Evolutionary conservation across 2,888 invertebrate genomes (phyloP), one percentile per base, ranked within the genome.

Genomic region (Hedychridium roseum): DNA sequence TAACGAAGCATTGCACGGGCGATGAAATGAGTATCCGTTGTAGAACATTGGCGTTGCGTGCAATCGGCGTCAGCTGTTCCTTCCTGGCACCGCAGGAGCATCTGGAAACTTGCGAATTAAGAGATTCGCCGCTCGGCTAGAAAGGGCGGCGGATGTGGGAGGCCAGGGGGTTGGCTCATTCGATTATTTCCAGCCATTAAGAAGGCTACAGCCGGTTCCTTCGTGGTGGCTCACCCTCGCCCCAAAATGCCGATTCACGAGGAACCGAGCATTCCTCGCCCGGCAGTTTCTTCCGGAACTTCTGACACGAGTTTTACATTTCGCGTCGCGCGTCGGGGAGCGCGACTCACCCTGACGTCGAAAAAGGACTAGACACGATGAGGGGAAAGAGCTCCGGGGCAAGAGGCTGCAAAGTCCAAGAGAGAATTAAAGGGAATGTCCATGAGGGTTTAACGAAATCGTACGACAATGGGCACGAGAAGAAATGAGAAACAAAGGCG

Each of bases 301-400:
- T 71, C 66, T 67, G 65, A 74, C 73, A 73, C 68, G 71, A 64
- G 66, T 74, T 74, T 74, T 73, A 73, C 74, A 74, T 74, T 74
- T 70, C 65, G 54, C 36, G 30, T 55, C 57, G 45, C 38, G 7
- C n/a, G 15, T 18, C 21, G 20, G 15, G 28, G 26, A 37, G 41
- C 50, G 38, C 42, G 43, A 23, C 5, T 6, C 23, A 23, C 9
- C 5, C 23, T 5, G 9, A 9, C 5, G 23, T 28, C 30, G 30
- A n/a, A 20, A 18, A 16, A 38, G 38, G 23, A 23, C 35, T 54
- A 58, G 60, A 69, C 56, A 54, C 56, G 12, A 23, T 27, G 27
- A 38, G 37, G 15, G 20, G 26, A 18, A 30, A 23, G 28, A 43
- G 35, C 5, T n/a, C 43, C 27, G 18, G 31, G 23, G 9, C 5